A percentile compares a stretch with the other conserved stretches of the same genome.
These are phyloP conservation scores for Rotaria macrura DNA, from an alignment of 2,888 invertebrate species.

Conservation along the genomic window DNA sequence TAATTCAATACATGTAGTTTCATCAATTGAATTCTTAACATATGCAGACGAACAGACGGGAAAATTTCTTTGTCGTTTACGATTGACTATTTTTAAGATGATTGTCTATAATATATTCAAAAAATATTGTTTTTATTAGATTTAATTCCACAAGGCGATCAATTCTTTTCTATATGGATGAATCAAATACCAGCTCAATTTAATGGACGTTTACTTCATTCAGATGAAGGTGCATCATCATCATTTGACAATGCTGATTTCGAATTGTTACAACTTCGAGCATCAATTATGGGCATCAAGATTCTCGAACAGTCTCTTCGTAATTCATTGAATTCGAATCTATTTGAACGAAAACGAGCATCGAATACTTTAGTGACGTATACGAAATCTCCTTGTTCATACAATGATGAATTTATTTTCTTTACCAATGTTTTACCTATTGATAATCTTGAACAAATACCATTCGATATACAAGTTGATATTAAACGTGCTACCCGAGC, in stretches of 20 bases:
- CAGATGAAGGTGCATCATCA: not conserved
- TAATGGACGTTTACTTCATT: not conserved
- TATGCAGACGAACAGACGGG: no score
- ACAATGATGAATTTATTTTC: not conserved
- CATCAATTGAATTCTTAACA: no score
- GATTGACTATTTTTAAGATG: no score
- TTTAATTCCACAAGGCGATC: not conserved
- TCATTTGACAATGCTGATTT: not conserved
- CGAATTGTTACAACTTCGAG: not conserved
- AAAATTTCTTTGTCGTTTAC: no score
- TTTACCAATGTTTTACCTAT: not conserved
- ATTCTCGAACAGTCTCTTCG: not conserved
- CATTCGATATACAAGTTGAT: not conserved
- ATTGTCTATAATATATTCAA: no score
- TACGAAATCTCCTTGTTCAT: not conserved
- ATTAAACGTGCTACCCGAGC: not conserved
- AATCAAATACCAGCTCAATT: constrained; percentile 4
- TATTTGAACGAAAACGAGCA: not conserved
- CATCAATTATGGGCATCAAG: not conserved
- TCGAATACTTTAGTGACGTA: not conserved
- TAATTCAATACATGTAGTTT: no score
- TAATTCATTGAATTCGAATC: not conserved
- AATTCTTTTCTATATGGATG: not conserved
- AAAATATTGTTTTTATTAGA: not conserved
- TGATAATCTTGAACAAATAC: not conserved